Conservation (phyloP, 2,113 vertebrate genomes). For the Bufo gargarizans region DNA sequence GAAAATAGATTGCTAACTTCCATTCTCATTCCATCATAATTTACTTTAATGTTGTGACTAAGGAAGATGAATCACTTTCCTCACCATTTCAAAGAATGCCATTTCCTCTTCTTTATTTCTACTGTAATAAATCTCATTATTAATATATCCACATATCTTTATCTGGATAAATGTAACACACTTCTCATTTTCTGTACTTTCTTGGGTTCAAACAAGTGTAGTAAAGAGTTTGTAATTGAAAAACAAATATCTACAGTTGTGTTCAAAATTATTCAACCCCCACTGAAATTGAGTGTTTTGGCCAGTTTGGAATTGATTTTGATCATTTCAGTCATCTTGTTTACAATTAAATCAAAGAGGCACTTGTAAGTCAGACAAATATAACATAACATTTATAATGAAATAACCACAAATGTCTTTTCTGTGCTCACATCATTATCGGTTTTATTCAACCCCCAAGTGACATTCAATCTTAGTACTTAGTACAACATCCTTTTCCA, state of each 20-base stretch:
- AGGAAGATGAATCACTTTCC: constrained; percentile 9
- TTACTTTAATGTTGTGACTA: constrained; percentile 26
- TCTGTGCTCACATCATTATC: too few species aligned
- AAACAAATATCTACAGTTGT: not conserved
- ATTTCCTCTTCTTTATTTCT: constrained; percentile 17
- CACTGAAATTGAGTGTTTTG: too few species aligned
- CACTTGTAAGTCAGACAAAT: too few species aligned
- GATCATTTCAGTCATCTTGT: too few species aligned
- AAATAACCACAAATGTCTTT: too few species aligned
- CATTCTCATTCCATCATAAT: constrained; percentile 29
- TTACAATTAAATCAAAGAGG: too few species aligned
- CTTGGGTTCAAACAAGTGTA: not conserved
- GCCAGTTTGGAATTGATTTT: too few species aligned
- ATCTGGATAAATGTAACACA: not conserved
- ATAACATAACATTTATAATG: too few species aligned
- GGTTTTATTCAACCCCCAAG: too few species aligned
- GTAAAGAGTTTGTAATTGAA: not conserved
- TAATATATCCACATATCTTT: not conserved
- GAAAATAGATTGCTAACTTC: constrained; percentile 25
- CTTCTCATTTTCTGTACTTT: not conserved
- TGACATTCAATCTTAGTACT: too few species aligned
- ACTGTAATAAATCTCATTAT: not conserved
- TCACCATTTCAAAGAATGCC: not conserved
- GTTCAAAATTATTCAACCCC: too few species aligned
- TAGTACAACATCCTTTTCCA: too few species aligned